Percentiles rank a stretch among this genome's conserved stretches.
phyloP scores from a whole-genome alignment of 1,140 invertebrate species.

The Venustaconcha ellipsiformis region DNA sequence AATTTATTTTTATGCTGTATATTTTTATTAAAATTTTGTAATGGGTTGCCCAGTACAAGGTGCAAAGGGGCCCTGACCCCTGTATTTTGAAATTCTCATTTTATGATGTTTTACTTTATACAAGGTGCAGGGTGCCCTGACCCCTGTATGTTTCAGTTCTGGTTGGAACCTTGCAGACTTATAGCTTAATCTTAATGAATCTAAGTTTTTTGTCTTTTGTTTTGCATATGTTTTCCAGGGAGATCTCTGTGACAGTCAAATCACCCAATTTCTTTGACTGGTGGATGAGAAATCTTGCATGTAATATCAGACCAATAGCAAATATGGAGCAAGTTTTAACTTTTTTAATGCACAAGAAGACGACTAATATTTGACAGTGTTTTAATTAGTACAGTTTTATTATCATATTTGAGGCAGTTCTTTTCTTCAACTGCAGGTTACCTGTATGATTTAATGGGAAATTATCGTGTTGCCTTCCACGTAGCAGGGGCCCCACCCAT shows the following conservation, averaged over 20 bases:
- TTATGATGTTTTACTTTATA: too few relatives aligned
- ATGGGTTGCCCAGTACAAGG: too few relatives aligned
- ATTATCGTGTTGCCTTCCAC: conserved; percentile 83
- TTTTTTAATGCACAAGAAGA: neutral
- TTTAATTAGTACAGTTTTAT: conserved; percentile 5
- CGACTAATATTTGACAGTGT: too few relatives aligned
- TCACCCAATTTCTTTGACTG: neutral
- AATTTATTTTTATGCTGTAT: too few relatives aligned
- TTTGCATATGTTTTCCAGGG: neutral
- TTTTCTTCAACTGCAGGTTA: conserved; percentile 68
- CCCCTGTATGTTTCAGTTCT: too few relatives aligned
- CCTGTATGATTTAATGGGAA: conserved; percentile 71
- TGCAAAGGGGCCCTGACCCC: too few relatives aligned
- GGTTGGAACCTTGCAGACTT: too few relatives aligned
- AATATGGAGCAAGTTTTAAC: neutral
- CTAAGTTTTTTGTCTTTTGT: too few relatives aligned
- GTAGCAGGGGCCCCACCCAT: conserved; percentile 88
- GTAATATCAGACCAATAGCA: neutral
- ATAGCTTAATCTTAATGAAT: too few relatives aligned
- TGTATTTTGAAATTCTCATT: too few relatives aligned
- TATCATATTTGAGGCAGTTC: neutral
- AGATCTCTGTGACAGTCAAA: neutral
- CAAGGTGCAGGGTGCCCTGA: too few relatives aligned
- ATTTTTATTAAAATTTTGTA: too few relatives aligned
- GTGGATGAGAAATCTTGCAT: neutral